These are phyloP conservation scores for Thecocarcelia acutangulata DNA, from an alignment of 2,888 invertebrate genomes.

Conservation along the genomic window DNA sequence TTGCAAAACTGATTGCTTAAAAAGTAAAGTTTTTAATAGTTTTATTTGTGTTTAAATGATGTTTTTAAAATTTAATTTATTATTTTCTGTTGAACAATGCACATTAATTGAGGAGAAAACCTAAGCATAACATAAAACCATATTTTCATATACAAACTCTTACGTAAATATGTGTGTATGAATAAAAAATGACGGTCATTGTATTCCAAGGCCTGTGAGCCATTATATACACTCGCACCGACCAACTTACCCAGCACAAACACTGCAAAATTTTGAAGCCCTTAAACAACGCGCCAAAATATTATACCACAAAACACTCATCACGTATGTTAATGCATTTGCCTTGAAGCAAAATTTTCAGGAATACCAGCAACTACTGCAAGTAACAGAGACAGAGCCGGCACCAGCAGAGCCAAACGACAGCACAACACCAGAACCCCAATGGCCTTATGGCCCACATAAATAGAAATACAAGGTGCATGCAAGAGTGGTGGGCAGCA, in stretches of 20 bases:
- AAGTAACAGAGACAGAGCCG: constrained; percentile 17
- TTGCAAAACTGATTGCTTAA: neutral
- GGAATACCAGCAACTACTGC: constrained; percentile 29
- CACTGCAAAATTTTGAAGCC: constrained; percentile 35
- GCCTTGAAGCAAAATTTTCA: constrained; percentile 57
- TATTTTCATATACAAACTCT: neutral
- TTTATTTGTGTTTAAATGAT: constrained; percentile 6
- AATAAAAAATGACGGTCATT: constrained; percentile 55
- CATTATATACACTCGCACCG: constrained; percentile 7
- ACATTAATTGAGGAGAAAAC: constrained; percentile 32
- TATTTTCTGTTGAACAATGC: constrained; percentile 26
- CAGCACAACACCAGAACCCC: neutral
- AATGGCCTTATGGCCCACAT: constrained; percentile 59
- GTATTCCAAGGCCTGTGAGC: constrained; percentile 43
- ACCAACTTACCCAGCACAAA: neutral
- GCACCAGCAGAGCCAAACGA: constrained; percentile 11
- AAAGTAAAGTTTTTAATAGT: constrained; percentile 2
- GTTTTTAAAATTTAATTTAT: constrained; percentile 37
- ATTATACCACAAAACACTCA: constrained; percentile 66
- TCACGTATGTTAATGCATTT: constrained; percentile 68
- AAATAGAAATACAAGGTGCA: constrained; percentile 12
- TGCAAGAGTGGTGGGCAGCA: neutral
- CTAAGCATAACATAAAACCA: constrained; percentile 18
- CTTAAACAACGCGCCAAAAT: constrained; percentile 63
- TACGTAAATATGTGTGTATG: neutral